Evolutionary conservation across 2,113 vertebrate genomes (phyloP), one percentile per base, ranked within the genome.

Genomic region (Procavia capensis): DNA sequence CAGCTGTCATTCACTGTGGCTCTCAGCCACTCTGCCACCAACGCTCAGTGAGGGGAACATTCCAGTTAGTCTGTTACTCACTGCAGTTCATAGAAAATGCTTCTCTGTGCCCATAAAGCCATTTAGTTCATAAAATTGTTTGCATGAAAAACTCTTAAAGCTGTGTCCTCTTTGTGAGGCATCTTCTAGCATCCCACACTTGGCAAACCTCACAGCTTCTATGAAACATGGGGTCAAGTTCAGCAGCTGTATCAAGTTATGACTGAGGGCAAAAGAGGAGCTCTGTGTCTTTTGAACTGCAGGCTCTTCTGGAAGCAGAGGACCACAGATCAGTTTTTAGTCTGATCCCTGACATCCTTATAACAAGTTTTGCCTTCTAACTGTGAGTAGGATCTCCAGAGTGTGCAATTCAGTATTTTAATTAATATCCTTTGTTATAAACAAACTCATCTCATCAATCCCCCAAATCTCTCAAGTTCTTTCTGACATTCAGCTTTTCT

Each of bases 391-490:
- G 39, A 78, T 34, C 20, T 70, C 63, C 59, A 64, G 2, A 66
- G 45, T 39, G n/a, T 25, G 13, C 75, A 75, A 9, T 64, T 29
- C 75, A 90, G 34, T 22, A 84, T 76, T 50, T 74, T 34, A 22
- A 79, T 45, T 16, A 72, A 31, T 31, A 14, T 87, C 64, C 63
- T 82, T 81, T 93, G 74, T 19, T 72, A 45, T 43, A 13, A 54
- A 61, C 34, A 80, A 34, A 16, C 16, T 66, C 24, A 9, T 13
- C 50, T 1, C 0, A 59, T 50, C 19, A 4, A 1, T 17, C 13
- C 13, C 66, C 29, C 90, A 13, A 80, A 11, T 0, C 31, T 75
- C 88, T 45, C 0, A 25, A 0, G 0, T 2, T n/a, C 0, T 50
- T 94, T 85, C 59, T 59, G 14, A 39, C 14, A 6, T 34, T 19